phyloP scores from a whole-genome alignment of 1,140 invertebrate species.

The Anastatus disparis region DNA sequence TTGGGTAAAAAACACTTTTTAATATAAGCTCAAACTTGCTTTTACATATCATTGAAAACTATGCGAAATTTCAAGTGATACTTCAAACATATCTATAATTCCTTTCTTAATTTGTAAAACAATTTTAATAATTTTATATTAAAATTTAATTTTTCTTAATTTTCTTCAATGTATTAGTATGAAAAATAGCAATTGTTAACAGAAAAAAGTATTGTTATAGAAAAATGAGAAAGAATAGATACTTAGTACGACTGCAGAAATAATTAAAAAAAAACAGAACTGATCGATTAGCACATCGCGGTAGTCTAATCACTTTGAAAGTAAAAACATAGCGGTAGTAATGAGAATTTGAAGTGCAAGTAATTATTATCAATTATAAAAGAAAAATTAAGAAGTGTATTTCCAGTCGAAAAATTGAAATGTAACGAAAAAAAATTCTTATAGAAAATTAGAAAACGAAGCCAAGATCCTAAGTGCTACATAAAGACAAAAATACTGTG shows the following conservation, averaged over 20 bases:
- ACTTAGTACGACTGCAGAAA: conserved; percentile 34
- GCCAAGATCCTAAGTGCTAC: conserved; percentile 42
- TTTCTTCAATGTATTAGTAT: no score
- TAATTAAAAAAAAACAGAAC: conserved; percentile 41
- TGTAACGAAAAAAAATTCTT: no score
- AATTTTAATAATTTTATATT: no score
- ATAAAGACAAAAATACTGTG: conserved; percentile 44
- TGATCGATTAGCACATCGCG: conserved; percentile 27
- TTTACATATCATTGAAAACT: conserved; percentile 3
- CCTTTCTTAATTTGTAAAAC: no score
- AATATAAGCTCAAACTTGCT: no score
- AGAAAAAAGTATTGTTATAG: conserved; percentile 1
- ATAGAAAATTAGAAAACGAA: no score
- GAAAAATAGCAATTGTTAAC: conserved; percentile 11
- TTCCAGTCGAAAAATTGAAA: no score
- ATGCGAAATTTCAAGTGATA: not conserved
- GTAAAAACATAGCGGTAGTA: conserved; percentile 48
- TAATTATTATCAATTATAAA: not conserved
- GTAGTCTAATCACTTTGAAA: conserved; percentile 51
- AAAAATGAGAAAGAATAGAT: not conserved
- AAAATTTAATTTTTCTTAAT: no score
- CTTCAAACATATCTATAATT: conserved; percentile 10
- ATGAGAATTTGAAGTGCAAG: conserved; percentile 21
- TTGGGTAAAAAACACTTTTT: no score
- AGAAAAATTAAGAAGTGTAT: conserved; percentile 16